phyloP scores from a whole-genome alignment of 2,888 invertebrate genomes.

The Axea sp. region DNA sequence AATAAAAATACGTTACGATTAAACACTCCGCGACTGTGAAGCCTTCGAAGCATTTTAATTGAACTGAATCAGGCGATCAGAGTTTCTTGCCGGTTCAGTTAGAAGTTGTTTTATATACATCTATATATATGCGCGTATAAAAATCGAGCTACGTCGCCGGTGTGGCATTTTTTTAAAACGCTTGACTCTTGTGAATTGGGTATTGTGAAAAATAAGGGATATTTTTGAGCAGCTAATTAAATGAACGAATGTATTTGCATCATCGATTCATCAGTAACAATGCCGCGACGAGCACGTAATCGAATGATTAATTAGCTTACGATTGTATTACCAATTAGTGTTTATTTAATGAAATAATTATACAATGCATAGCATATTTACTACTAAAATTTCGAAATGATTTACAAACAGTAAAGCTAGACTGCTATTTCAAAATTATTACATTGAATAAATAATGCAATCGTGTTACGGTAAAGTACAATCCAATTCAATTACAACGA shows the following conservation, averaged over 20 bases:
- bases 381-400: constrained; percentile 47
- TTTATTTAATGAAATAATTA: constrained; percentile 58
- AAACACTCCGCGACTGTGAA: too few relatives aligned
- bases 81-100: too few relatives aligned
- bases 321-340: constrained; percentile 52
- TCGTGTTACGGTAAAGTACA: constrained; percentile 44
- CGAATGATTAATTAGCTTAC: constrained; percentile 59
- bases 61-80: too few relatives aligned
- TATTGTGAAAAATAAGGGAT: too few relatives aligned
- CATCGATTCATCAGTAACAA: constrained; percentile 49
- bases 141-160: too few relatives aligned
- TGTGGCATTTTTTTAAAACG: too few relatives aligned
- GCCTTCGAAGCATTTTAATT: too few relatives aligned
- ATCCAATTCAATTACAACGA: constrained; percentile 33
- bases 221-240: constrained; percentile 27
- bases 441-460: constrained; percentile 52
- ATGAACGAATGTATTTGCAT: constrained; percentile 25
- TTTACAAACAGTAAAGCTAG: constrained; percentile 42
- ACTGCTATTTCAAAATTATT: constrained; percentile 47
- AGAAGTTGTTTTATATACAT: too few relatives aligned
- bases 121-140: too few relatives aligned
- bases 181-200: too few relatives aligned
- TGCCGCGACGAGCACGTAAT: constrained; percentile 46
- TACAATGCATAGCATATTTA: constrained; percentile 46
- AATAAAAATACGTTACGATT: too few relatives aligned